A percentile compares a stretch with the other conserved stretches of the same genome.
phyloP scores from a whole-genome alignment of 2,797 vertebrate species.

The Anguilla anguilla region DNA sequence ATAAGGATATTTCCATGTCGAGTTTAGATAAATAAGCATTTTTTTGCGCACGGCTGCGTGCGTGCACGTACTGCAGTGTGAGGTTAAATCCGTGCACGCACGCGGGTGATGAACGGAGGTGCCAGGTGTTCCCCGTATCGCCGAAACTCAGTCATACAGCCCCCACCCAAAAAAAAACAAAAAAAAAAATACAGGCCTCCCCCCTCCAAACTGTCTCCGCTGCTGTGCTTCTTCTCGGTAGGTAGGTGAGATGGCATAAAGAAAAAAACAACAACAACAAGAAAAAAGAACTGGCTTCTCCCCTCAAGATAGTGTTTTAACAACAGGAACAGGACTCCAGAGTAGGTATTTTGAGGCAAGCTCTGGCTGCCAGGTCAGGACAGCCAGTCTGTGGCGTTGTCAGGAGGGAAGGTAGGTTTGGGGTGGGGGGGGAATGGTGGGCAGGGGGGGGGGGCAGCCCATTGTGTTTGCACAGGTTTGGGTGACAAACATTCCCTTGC shows the following conservation, averaged over 20 bases:
- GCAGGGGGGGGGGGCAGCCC: conserved; percentile 19
- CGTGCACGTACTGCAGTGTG: neutral
- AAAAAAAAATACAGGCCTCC: neutral
- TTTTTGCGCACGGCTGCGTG: neutral
- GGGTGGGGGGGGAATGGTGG: conserved; percentile 30
- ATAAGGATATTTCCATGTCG: neutral
- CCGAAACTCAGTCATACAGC: neutral
- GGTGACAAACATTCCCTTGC: conserved; percentile 18
- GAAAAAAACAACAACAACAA: too few relatives aligned
- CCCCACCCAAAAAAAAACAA: neutral
- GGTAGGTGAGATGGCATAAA: neutral
- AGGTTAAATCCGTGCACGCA: neutral
- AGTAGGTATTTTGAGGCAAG: conserved; percentile 26
- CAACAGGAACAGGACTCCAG: conserved; percentile 27
- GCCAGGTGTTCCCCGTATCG: neutral
- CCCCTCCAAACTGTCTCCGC: neutral
- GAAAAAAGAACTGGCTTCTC: conserved; percentile 5
- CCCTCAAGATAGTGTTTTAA: conserved; percentile 32
- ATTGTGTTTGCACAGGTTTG: conserved; percentile 24
- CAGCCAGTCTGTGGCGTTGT: neutral
- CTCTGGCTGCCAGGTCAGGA: conserved; percentile 6
- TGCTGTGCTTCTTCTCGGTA: neutral
- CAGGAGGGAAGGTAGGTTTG: conserved; percentile 24
- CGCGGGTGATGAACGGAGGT: neutral
- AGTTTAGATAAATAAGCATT: neutral